These are phyloP conservation scores for Parelbella ahira DNA, from an alignment of 2,888 invertebrate species.

Conservation along the genomic window DNA sequence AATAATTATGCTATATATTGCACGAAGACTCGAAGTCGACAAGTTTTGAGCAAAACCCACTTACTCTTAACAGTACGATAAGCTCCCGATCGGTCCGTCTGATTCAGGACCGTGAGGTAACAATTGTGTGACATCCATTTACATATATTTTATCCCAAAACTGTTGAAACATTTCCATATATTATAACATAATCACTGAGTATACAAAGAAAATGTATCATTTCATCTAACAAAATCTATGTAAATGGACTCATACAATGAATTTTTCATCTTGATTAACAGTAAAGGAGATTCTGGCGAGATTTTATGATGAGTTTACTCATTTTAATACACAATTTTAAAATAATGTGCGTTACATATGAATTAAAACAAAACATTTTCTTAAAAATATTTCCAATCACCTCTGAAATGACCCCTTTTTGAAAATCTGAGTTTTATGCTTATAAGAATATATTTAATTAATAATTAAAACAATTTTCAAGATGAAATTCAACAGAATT, in stretches of 20 bases:
- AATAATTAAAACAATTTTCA: no score
- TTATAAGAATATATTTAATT: no score
- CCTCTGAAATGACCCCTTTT: no score
- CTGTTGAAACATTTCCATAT: background rate
- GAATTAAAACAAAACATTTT: background rate
- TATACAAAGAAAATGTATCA: background rate
- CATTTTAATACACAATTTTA: background rate
- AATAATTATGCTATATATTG: conserved; percentile 80
- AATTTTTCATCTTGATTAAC: background rate
- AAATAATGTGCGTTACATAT: conserved; percentile 6
- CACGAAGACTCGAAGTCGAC: conserved; percentile 67
- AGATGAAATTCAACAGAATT: no score
- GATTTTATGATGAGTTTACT: conserved; percentile 10
- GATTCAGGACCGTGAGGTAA: conserved; percentile 20
- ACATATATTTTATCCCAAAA: background rate
- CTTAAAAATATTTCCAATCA: no score
- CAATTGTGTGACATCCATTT: background rate
- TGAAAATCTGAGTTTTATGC: no score
- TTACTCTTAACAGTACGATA: conserved; percentile 51
- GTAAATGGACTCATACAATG: conserved; percentile 5
- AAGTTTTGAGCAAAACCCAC: conserved; percentile 70
- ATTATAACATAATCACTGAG: background rate
- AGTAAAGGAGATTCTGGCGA: conserved; percentile 14
- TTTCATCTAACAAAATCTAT: background rate
- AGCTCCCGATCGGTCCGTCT: conserved; percentile 27